Evolutionary conservation across 2,797 vertebrate species (phyloP).

Genomic region (Halcyon badia): DNA sequence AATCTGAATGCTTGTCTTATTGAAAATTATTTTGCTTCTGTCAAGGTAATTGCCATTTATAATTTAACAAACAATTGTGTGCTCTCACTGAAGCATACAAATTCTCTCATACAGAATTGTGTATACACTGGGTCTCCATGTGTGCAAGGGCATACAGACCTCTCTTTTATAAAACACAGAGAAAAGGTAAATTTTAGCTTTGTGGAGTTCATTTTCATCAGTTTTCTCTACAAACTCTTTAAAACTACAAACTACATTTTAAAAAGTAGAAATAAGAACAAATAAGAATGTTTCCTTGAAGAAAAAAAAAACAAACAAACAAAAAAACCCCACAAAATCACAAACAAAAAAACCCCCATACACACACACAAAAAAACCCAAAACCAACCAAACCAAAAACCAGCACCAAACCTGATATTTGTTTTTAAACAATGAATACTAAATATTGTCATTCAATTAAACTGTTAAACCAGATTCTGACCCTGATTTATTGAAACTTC

Average conservation of each 20-base stretch:
- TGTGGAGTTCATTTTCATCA: neutral
- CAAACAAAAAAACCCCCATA: no score
- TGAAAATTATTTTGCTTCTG: neutral
- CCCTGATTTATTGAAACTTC: neutral
- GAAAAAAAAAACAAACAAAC: neutral
- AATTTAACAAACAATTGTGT: neutral
- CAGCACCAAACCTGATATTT: neutral
- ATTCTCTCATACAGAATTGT: neutral
- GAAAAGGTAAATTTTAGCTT: neutral
- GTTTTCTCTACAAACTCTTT: neutral
- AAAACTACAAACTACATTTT: neutral
- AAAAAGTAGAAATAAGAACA: neutral
- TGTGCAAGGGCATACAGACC: neutral
- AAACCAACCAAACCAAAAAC: neutral
- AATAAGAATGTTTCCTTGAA: neutral
- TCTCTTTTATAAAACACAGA: neutral
- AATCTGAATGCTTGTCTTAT: neutral
- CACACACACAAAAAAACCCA: neutral
- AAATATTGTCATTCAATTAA: neutral
- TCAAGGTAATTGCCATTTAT: neutral
- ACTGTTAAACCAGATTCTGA: neutral
- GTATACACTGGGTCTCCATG: neutral
- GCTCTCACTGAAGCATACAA: neutral
- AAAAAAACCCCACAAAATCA: neutral
- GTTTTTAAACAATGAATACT: neutral